Evolutionary conservation across 2,797 vertebrate species (phyloP).

Genomic region (Halcyon badia): DNA sequence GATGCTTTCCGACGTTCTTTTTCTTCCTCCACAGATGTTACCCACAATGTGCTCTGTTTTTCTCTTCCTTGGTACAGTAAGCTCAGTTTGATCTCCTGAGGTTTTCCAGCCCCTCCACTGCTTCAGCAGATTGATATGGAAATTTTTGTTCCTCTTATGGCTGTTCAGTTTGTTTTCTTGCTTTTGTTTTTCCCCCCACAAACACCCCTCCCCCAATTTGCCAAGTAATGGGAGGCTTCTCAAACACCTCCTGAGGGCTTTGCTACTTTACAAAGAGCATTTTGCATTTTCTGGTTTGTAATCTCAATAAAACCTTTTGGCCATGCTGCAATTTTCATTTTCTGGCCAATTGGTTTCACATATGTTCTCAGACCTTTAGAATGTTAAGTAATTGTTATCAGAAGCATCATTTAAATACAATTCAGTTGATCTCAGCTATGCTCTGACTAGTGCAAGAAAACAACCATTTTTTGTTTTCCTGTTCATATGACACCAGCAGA

Average conservation of each 20-base stretch:
- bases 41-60: not conserved
- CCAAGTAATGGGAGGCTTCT: not conserved
- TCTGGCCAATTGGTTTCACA: constrained; percentile 39
- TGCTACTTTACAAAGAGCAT: not conserved
- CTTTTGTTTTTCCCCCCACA: not conserved
- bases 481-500: not conserved
- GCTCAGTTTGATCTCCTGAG: constrained; percentile 9
- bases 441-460: not conserved
- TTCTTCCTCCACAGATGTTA: not conserved
- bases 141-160: constrained; percentile 25
- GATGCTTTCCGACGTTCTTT: not conserved
- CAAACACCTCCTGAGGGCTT: constrained; percentile 15
- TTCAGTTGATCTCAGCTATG: not conserved
- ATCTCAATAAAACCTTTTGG: constrained; percentile 18
- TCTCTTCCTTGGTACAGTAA: not conserved
- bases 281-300: constrained; percentile 21
- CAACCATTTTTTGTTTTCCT: not conserved
- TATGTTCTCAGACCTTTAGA: constrained; percentile 29
- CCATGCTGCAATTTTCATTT: constrained; percentile 43
- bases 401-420: not conserved
- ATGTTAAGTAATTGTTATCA: constrained; percentile 39
- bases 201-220: not conserved
- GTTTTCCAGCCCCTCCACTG: not conserved
- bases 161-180: not conserved
- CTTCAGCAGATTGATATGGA: constrained; percentile 34